Base-by-base conservation (phyloP, 2,888 invertebrate genomes). In the Xanthia icteritia region DNA sequence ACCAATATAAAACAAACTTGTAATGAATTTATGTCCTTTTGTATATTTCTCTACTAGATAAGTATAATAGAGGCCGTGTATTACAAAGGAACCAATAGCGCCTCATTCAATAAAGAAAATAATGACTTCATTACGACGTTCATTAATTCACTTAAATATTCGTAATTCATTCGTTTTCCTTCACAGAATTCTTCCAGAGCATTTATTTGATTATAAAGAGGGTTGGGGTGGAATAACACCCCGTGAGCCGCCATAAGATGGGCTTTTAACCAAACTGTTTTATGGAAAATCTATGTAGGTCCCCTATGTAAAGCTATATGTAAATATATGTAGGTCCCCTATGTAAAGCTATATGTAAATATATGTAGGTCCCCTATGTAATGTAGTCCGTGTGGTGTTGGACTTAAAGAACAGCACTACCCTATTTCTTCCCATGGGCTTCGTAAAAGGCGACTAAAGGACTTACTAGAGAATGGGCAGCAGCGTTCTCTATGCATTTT, bases 91-190 rank as follows among this genome's bases (percentile, higher is more conserved):
- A 68, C 39, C 70, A 56, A 73, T 71, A 64, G 60, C 48, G 58
- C n/a, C 23, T 31, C 58, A 39, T 60, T 36, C 71, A 72, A 86
- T 73, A 73, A 77, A 71, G 73, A 71, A 45, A 84, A 71, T 74
- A 83, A 83, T 74, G 65, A 84, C 68, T 75, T 86, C 61, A 84
- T 84, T 70, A 79, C 54, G 73, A 48, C 42, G 54, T 71, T 86
- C 74, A 86, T 84, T 86, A 84, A 74, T 79, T 86, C 80, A 79
- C 66, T 86, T 42, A 72, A 73, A 86, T 71, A 86, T 84, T 86
- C 68, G 68, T 79, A 61, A 86, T 83, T 86, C 61, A 65, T 83
- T 83, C 71, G 63, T 60, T 76, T 85, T 63, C 58, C 36, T 61
- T 58, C 20, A 56, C 39, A n/a, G 36, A 79, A 60, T 74, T 75